Base-by-base conservation (phyloP, 2,797 vertebrate species). In the Lophius americanus region DNA sequence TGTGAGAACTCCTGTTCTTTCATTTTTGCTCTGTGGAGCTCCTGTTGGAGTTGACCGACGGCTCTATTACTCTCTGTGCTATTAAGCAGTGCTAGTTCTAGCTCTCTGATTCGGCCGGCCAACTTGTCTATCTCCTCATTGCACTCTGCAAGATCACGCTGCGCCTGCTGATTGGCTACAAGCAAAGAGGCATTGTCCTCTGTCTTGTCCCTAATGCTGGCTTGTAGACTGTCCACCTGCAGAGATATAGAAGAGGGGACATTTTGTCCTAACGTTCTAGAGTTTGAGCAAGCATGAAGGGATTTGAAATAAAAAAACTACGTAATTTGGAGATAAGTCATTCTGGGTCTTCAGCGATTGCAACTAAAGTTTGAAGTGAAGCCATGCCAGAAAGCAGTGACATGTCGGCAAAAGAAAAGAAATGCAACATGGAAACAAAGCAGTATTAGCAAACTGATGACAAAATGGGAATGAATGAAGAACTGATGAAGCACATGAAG, bases 111-210 rank as follows among this genome's bases (percentile, higher is more conserved):
- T 74, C 91, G 92, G 13, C 88, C 76, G 0, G 94, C 49, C 73
- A 97, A 77, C 52, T 95, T 95, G 78, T 96, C 94, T 52, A 95
- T 96, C 88, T 99, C 96, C 52, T 96, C 91, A 41, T 96, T 95
- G 75, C 94, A 95, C 51, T 95, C 89, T 8, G 82, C 13, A 6
- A 97, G 81, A 46, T 95, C 94, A 3, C 87, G 90, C 57, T 96
- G 94, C 0, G 92, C 93, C 80, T 93, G 79, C 59, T 97, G 96
- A 88, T 95, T 96, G 79, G 93, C 91, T 39, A 91, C 6, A 7
- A 94, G 75, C 68, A 98, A 78, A 4, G 93, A 90, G 51, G 89
- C 93, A 48, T 95, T 94, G 74, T 94, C 94, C 47, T 97, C 95
- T 0, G 85, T 92, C 76, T 95, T 97, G 80, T 96, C 94, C 90